These are phyloP conservation scores for Pheosia gnoma DNA, from an alignment of 2,888 invertebrate species.

Conservation along the genomic window DNA sequence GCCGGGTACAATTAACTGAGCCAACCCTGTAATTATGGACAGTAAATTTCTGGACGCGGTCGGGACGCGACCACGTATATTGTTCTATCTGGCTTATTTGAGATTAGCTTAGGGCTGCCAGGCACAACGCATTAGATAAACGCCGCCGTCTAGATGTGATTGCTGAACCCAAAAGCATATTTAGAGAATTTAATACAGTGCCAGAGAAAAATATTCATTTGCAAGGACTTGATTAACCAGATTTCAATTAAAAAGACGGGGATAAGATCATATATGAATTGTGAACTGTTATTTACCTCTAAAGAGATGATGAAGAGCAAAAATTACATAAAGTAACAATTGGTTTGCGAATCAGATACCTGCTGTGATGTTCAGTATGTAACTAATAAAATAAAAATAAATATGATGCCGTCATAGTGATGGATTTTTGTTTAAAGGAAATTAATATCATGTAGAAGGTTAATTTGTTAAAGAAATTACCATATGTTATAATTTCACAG, in stretches of 20 bases:
- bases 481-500: conserved; percentile 11
- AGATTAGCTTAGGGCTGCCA: conserved; percentile 67
- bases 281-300: no score
- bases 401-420: no score
- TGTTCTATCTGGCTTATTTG: conserved; percentile 76
- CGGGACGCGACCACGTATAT: conserved; percentile 71
- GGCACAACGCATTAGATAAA: conserved; percentile 38
- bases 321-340: no score
- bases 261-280: no score
- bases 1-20: conserved; percentile 90
- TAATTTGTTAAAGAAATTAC: neutral
- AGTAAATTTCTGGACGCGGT: conserved; percentile 91
- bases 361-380: no score
- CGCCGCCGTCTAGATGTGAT: conserved; percentile 40
- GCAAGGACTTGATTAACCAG: no score
- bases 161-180: conserved; percentile 8
- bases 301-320: no score
- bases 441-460: neutral
- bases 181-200: neutral
- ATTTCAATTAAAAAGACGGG: no score
- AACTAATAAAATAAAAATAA: no score
- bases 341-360: no score
- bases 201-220: neutral
- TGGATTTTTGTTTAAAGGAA: no score
- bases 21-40: conserved; percentile 93